Percentiles rank a stretch among this genome's conserved stretches.
Conservation (phyloP, 2,888 invertebrate species). For the Labia minor region DNA sequence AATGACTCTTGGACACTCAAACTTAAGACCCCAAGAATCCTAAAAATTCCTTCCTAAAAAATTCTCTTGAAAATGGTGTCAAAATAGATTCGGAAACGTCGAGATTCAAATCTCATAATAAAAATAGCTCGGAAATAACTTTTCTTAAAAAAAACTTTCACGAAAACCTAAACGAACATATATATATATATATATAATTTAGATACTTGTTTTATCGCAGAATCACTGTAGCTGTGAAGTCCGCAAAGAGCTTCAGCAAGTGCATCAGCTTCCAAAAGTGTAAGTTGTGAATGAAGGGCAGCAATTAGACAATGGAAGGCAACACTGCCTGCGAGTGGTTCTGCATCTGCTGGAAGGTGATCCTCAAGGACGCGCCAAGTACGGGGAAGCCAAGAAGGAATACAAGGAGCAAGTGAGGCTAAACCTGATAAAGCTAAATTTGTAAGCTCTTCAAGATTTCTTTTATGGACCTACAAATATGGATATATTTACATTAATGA, state of each 20-base stretch:
- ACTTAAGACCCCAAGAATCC: too few relatives aligned
- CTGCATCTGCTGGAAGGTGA: constrained; percentile 55
- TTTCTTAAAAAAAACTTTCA: too few relatives aligned
- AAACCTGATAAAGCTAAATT: constrained; percentile 60
- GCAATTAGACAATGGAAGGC: constrained; percentile 60
- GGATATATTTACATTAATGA: too few relatives aligned
- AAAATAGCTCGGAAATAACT: too few relatives aligned
- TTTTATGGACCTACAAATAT: neutral
- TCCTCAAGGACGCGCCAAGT: constrained; percentile 50
- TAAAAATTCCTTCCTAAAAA: too few relatives aligned
- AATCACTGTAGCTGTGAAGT: constrained; percentile 68
- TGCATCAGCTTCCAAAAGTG: constrained; percentile 35
- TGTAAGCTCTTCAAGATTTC: constrained; percentile 34
- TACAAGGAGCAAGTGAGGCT: constrained; percentile 55
- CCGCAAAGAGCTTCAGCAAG: constrained; percentile 68
- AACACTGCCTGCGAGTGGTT: constrained; percentile 58
- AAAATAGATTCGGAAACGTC: too few relatives aligned
- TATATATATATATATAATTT: too few relatives aligned
- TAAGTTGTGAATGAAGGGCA: constrained; percentile 54
- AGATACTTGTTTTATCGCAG: constrained; percentile 62
- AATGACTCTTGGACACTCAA: too few relatives aligned
- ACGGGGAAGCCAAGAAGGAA: constrained; percentile 47
- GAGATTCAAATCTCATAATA: too few relatives aligned
- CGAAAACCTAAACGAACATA: too few relatives aligned
- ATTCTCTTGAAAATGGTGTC: too few relatives aligned